Conservation (phyloP, 2,797 vertebrate genomes). For the Pseudochromis fuscus region DNA sequence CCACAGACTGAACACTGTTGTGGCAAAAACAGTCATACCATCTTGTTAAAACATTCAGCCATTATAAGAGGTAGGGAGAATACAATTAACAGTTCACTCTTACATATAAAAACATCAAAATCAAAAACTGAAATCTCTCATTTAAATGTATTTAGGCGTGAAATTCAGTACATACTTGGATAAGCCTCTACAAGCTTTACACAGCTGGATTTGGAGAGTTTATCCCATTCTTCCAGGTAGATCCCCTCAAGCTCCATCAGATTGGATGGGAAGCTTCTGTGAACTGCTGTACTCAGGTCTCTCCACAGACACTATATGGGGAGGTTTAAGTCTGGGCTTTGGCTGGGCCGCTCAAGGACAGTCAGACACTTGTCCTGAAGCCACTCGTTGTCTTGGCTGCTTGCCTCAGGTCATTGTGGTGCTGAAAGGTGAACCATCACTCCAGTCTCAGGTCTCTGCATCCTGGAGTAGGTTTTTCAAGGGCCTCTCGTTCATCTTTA, state of each 20-base stretch:
- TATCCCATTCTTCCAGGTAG: slow-evolving; percentile 13
- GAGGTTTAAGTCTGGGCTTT: not conserved
- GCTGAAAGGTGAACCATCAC: too few species aligned
- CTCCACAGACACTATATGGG: not conserved
- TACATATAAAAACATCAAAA: too few species aligned
- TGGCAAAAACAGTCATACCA: too few species aligned
- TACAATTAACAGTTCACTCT: too few species aligned
- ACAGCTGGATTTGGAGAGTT: slow-evolving; percentile 7
- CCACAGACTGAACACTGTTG: too few species aligned
- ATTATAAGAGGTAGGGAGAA: too few species aligned
- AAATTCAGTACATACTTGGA: not conserved
- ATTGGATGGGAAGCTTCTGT: slow-evolving; percentile 1
- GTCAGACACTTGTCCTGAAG: not conserved
- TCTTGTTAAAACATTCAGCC: too few species aligned
- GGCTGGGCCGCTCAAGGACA: not conserved
- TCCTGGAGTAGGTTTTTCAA: not conserved
- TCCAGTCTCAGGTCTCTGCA: not conserved
- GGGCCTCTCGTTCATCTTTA: not conserved
- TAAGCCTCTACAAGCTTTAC: slow-evolving; percentile 1
- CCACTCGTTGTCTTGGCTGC: not conserved
- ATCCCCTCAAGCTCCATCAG: not conserved
- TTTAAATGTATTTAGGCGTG: not conserved
- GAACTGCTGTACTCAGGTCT: not conserved
- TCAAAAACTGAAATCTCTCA: not conserved
- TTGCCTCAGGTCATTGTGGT: not conserved